phyloP scores from a whole-genome alignment of 2,888 invertebrate species.

The Allophyes oxyacanthae region DNA sequence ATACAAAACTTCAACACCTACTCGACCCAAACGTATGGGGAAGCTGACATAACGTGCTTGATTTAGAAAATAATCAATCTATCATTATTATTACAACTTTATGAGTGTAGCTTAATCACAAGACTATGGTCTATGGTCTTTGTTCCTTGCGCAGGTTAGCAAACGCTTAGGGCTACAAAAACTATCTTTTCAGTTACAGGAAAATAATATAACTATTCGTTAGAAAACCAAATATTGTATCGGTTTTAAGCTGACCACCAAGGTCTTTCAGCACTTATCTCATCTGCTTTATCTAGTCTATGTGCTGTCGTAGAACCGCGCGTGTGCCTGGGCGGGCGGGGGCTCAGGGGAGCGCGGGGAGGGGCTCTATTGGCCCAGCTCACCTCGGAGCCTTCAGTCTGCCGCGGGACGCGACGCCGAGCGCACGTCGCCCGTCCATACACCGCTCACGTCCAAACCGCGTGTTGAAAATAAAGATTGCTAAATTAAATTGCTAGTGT shows the following conservation, averaged over 20 bases:
- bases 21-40: too few relatives aligned
- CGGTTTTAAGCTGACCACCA: slow-evolving; percentile 46
- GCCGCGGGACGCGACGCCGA: slow-evolving; percentile 64
- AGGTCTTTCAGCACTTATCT: slow-evolving; percentile 60
- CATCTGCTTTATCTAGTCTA: slow-evolving; percentile 68
- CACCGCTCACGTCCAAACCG: slow-evolving; percentile 59
- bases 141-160: too few relatives aligned
- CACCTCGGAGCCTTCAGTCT: slow-evolving; percentile 79
- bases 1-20: too few relatives aligned
- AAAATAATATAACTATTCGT: too few relatives aligned
- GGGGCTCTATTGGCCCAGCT: slow-evolving; percentile 71
- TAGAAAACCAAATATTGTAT: slow-evolving; percentile 21
- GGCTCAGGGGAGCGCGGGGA: slow-evolving; percentile 59
- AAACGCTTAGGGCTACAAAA: too few relatives aligned
- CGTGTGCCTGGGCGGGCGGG: slow-evolving; percentile 76
- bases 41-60: too few relatives aligned
- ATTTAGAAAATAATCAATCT: too few relatives aligned
- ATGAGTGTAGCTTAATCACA: too few relatives aligned
- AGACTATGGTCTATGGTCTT: too few relatives aligned
- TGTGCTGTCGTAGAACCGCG: slow-evolving; percentile 65
- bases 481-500: slow-evolving; percentile 75
- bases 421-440: slow-evolving; percentile 57
- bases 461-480: slow-evolving; percentile 77
- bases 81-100: too few relatives aligned
- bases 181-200: too few relatives aligned